These are phyloP conservation scores for Paralichthys olivaceus DNA, from an alignment of 2,113 vertebrate genomes.

Conservation along the genomic window DNA sequence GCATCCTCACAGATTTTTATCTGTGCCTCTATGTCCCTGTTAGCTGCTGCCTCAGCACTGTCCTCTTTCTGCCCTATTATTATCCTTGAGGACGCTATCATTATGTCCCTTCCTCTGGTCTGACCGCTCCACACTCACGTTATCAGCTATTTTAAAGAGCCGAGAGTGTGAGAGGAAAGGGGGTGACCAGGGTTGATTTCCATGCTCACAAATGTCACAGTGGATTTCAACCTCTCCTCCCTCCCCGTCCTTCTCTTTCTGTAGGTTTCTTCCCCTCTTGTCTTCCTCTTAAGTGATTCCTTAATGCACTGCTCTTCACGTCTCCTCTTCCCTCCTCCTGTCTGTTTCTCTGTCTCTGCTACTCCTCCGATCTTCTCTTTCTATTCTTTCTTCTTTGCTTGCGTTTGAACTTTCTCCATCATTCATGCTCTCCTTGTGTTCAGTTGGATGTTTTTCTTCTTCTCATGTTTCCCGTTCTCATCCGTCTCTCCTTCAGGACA, in stretches of 20 bases:
- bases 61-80: constrained; percentile 58
- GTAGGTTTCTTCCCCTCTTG: neutral
- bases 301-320: neutral
- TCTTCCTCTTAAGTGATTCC: neutral
- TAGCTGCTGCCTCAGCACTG: constrained; percentile 67
- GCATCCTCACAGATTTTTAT: constrained; percentile 26
- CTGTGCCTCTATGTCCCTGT: constrained; percentile 37
- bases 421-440: neutral
- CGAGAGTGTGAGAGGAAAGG: neutral
- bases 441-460: constrained; percentile 13
- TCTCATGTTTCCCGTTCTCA: constrained; percentile 28
- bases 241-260: neutral
- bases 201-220: neutral
- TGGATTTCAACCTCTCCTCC: constrained; percentile 4
- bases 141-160: constrained; percentile 43
- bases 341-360: neutral
- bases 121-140: constrained; percentile 44
- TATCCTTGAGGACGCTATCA: constrained; percentile 68
- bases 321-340: neutral
- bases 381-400: constrained; percentile 5
- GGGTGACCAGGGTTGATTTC: constrained; percentile 15
- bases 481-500: constrained; percentile 84
- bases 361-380: neutral
- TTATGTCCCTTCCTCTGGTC: constrained; percentile 67
- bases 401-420: neutral